phyloP scores from a whole-genome alignment of 2,888 invertebrate genomes.

The Spilosoma lubricipeda region DNA sequence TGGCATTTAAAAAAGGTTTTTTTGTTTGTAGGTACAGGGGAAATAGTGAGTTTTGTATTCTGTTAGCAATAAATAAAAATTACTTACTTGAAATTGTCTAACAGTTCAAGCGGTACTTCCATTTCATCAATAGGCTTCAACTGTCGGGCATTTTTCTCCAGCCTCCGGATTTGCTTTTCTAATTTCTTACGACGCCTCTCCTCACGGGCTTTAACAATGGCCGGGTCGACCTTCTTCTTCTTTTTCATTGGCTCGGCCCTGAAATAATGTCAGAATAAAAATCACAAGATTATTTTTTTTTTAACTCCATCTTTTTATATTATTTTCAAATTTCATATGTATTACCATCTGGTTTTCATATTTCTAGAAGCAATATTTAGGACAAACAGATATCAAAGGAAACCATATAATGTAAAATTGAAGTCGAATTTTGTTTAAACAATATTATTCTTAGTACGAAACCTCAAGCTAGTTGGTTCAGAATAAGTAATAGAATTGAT shows the following conservation, averaged over 20 bases:
- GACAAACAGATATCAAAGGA: too few relatives aligned
- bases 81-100: slow-evolving; percentile 88
- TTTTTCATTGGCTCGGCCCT: slow-evolving; percentile 96
- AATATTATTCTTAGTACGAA: too few relatives aligned
- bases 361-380: too few relatives aligned
- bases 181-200: slow-evolving; percentile 93
- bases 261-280: slow-evolving; percentile 46
- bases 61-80: background rate
- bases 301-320: too few relatives aligned
- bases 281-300: background rate
- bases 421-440: too few relatives aligned
- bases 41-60: background rate
- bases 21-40: too few relatives aligned
- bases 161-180: slow-evolving; percentile 93
- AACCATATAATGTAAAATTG: too few relatives aligned
- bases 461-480: too few relatives aligned
- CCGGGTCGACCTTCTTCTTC: slow-evolving; percentile 94
- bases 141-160: slow-evolving; percentile 93
- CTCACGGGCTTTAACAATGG: slow-evolving; percentile 92
- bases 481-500: too few relatives aligned
- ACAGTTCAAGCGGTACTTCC: slow-evolving; percentile 89
- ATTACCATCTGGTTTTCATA: too few relatives aligned
- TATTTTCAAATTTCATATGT: too few relatives aligned
- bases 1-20: too few relatives aligned
- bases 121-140: slow-evolving; percentile 96